These are phyloP conservation scores for Megaleporinus macrocephalus DNA, from an alignment of 2,113 vertebrate species.

Conservation along the genomic window DNA sequence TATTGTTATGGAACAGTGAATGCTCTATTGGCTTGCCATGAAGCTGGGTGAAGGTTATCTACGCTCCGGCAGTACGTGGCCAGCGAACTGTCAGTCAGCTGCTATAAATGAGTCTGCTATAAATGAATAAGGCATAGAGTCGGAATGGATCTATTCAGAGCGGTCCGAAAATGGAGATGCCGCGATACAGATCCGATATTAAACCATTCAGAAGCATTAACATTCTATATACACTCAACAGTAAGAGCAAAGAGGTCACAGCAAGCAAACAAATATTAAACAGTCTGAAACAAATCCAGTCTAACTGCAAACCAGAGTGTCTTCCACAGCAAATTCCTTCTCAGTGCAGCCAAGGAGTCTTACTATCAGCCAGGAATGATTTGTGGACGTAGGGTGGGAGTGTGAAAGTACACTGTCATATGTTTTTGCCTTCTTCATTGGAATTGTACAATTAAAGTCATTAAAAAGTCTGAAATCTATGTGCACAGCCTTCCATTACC, in stretches of 20 bases:
- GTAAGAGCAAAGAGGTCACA: background rate
- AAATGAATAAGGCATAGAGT: background rate
- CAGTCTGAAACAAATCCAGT: background rate
- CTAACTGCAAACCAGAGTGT: background rate
- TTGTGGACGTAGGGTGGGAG: no score
- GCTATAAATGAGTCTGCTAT: background rate
- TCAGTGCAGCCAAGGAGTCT: background rate
- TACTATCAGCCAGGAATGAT: background rate
- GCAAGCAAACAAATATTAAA: background rate
- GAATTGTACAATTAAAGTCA: no score
- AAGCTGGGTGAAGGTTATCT: constrained; percentile 5
- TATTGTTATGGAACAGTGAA: constrained; percentile 22
- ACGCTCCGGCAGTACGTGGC: background rate
- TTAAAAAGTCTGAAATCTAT: no score
- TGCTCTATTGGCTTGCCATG: constrained; percentile 24
- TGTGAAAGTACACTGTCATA: no score
- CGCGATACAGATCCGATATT: background rate
- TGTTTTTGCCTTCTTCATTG: no score
- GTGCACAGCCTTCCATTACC: no score
- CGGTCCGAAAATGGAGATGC: background rate
- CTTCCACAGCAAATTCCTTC: background rate
- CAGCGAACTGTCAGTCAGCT: background rate
- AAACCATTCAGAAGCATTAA: background rate
- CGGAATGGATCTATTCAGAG: background rate
- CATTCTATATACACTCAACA: background rate